phyloP scores from a whole-genome alignment of 2,113 vertebrate species.

The Pelodiscus sinensis region DNA sequence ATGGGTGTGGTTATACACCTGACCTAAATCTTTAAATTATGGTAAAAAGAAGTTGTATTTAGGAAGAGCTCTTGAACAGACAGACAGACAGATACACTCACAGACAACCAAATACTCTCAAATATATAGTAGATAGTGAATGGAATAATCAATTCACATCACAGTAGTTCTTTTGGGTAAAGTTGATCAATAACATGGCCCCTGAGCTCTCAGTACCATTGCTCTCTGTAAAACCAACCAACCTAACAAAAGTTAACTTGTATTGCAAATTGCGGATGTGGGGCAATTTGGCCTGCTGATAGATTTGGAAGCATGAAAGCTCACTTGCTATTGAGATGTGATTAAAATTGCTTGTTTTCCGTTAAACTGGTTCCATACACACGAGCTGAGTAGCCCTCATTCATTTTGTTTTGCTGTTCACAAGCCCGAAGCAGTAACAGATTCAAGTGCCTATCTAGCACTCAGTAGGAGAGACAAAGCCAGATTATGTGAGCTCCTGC shows the following conservation, averaged over 20 bases:
- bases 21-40: too few relatives aligned
- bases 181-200: neutral
- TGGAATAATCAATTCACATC: neutral
- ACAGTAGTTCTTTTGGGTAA: neutral
- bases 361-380: neutral
- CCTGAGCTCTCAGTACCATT: neutral
- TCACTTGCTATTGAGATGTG: neutral
- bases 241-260: neutral
- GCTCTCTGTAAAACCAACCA: neutral
- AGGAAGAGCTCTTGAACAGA: too few relatives aligned
- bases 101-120: too few relatives aligned
- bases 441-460: neutral
- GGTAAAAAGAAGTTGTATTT: too few relatives aligned
- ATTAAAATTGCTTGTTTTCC: neutral
- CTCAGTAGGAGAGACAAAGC: fast-evolving
- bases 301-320: neutral
- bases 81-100: too few relatives aligned
- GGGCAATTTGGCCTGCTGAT: neutral
- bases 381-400: neutral
- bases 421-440: neutral
- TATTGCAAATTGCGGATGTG: neutral
- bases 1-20: too few relatives aligned
- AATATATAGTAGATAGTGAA: too few relatives aligned
- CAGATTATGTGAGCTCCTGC: neutral
- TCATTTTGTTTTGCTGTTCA: neutral